Conservation (phyloP, 2,888 invertebrate genomes). For the Agrochola litura region DNA sequence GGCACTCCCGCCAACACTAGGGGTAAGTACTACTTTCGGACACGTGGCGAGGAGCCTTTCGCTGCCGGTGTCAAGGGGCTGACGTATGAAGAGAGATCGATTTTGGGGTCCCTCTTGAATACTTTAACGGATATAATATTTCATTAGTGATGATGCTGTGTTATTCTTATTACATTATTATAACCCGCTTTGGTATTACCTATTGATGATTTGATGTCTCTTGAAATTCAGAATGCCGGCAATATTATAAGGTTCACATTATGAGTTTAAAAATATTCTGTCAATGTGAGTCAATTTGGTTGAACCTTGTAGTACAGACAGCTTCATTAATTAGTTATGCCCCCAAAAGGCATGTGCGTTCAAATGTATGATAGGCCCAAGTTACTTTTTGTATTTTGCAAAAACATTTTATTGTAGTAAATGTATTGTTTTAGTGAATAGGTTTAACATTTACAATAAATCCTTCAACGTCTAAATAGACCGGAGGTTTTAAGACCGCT, state of each 20-base stretch:
- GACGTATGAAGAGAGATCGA: slow-evolving; percentile 51
- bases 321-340: no score
- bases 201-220: background rate
- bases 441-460: no score
- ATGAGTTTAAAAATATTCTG: background rate
- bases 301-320: background rate
- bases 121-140: background rate
- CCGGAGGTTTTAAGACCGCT: no score
- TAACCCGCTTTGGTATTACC: background rate
- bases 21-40: background rate
- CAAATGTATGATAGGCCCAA: no score
- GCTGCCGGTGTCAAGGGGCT: slow-evolving; percentile 66
- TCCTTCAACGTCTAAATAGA: no score
- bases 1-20: background rate
- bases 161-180: background rate
- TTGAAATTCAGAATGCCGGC: background rate
- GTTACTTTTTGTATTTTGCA: no score
- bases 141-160: background rate
- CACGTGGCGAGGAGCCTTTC: slow-evolving; percentile 8
- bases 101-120: background rate
- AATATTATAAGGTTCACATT: background rate
- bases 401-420: no score
- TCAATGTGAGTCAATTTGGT: background rate
- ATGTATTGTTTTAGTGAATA: no score
- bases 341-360: no score